Conservation (phyloP, 2,797 vertebrate genomes). For the Neosalanx taihuensis region DNA sequence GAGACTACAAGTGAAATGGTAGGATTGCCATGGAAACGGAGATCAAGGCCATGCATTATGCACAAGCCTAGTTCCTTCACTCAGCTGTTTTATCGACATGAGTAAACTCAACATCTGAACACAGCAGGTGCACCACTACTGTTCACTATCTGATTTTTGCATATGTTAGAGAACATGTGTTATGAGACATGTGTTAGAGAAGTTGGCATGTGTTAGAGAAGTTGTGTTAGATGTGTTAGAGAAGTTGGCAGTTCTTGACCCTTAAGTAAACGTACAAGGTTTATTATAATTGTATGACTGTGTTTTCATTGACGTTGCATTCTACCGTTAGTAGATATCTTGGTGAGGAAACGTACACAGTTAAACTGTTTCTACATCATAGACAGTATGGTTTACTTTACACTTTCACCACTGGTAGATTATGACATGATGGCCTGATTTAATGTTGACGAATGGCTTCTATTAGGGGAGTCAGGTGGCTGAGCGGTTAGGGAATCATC, state of each 20-base stretch:
- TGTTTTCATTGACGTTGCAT: too few relatives aligned
- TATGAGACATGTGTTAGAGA: too few relatives aligned
- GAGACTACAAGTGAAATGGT: background rate
- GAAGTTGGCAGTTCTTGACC: too few relatives aligned
- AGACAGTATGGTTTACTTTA: background rate
- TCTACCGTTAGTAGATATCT: too few relatives aligned
- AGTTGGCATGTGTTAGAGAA: too few relatives aligned
- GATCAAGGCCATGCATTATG: background rate
- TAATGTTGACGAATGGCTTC: background rate
- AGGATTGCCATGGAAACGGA: conserved; percentile 9
- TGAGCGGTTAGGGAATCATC: too few relatives aligned
- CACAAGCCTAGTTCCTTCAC: background rate
- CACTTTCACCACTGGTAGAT: background rate
- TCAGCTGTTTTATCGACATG: background rate
- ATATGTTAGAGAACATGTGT: too few relatives aligned
- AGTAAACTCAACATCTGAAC: background rate
- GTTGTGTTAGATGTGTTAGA: too few relatives aligned
- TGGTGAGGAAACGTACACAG: background rate
- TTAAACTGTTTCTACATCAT: background rate
- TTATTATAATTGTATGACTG: too few relatives aligned
- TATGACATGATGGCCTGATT: background rate
- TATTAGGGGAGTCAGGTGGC: too few relatives aligned
- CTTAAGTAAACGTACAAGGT: too few relatives aligned
- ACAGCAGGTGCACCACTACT: background rate
- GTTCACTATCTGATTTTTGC: background rate